Evolutionary conservation across 1,140 invertebrate species (phyloP).

Genomic region (Drosophila lacertosa): DNA sequence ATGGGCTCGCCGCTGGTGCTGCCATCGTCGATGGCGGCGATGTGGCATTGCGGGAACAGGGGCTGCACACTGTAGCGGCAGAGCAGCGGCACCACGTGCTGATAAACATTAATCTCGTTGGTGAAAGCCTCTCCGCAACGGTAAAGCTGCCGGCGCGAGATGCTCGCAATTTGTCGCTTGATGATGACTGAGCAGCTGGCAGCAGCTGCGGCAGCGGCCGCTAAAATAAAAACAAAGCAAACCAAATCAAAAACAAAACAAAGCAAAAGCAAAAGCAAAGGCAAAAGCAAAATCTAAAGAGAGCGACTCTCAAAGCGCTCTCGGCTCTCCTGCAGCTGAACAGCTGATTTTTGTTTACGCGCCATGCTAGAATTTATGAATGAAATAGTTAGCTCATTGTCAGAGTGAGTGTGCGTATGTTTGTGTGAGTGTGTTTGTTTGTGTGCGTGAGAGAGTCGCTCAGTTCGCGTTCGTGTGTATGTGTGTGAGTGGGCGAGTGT

Average conservation of each 20-base stretch:
- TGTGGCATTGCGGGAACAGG: slow-evolving; percentile 74
- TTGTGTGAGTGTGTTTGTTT: slow-evolving; percentile 46
- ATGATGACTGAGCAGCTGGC: slow-evolving; percentile 69
- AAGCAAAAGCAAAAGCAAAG: not conserved
- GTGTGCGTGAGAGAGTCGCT: slow-evolving; percentile 50
- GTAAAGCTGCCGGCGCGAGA: slow-evolving; percentile 74
- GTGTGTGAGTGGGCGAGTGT: slow-evolving; percentile 44
- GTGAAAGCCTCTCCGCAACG: slow-evolving; percentile 77
- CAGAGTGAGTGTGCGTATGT: slow-evolving; percentile 26
- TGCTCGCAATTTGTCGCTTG: slow-evolving; percentile 79
- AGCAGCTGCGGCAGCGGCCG: slow-evolving; percentile 7
- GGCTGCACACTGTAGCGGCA: slow-evolving; percentile 56
- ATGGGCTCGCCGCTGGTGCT: slow-evolving; percentile 60
- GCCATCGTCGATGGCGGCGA: slow-evolving; percentile 65
- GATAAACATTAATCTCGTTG: slow-evolving; percentile 80
- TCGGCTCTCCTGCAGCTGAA: slow-evolving; percentile 34
- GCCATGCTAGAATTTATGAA: slow-evolving; percentile 66
- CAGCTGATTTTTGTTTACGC: slow-evolving; percentile 77
- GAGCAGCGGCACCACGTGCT: slow-evolving; percentile 68
- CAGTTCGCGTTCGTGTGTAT: slow-evolving; percentile 15
- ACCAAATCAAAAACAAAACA: slow-evolving; percentile 12
- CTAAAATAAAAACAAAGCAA: slow-evolving; percentile 36
- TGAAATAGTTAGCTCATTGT: slow-evolving; percentile 48
- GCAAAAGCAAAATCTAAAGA: no score
- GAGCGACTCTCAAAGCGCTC: no score